Evolutionary conservation across 2,797 vertebrate genomes (phyloP).

Genomic region (Anomalospiza imberbis): DNA sequence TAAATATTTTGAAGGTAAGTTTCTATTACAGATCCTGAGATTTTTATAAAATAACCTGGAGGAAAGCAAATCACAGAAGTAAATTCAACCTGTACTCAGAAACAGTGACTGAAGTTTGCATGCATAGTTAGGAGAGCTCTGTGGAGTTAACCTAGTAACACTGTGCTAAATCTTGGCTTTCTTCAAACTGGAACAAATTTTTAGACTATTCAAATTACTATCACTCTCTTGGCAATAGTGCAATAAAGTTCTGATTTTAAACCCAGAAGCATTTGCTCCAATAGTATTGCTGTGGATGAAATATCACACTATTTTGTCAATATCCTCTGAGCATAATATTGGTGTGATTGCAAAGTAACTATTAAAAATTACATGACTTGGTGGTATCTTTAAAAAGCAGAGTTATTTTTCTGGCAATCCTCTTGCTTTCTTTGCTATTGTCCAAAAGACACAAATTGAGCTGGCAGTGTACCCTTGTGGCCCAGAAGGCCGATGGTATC

Average conservation of each 20-base stretch:
- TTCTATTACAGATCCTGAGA: neutral
- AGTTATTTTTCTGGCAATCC: neutral
- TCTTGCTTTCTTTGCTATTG: neutral
- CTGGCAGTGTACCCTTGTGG: neutral
- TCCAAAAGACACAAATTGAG: neutral
- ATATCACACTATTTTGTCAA: neutral
- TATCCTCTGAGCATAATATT: neutral
- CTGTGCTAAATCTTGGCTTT: neutral
- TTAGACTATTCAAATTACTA: neutral
- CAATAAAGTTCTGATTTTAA: neutral
- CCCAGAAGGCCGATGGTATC: fast-evolving
- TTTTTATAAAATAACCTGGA: neutral
- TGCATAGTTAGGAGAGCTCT: neutral
- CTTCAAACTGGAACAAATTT: neutral
- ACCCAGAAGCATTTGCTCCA: neutral
- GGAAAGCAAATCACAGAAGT: neutral
- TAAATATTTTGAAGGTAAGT: neutral
- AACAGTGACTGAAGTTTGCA: neutral
- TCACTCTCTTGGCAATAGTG: neutral
- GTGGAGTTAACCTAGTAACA: neutral
- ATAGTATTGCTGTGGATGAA: neutral
- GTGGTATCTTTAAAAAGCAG: neutral
- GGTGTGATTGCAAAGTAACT: neutral
- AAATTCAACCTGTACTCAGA: neutral
- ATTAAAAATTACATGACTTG: neutral